A percentile compares a stretch with the other conserved stretches of the same genome.
Evolutionary conservation across 1,140 invertebrate species (phyloP).

Genomic region (Eriocheir sinensis): DNA sequence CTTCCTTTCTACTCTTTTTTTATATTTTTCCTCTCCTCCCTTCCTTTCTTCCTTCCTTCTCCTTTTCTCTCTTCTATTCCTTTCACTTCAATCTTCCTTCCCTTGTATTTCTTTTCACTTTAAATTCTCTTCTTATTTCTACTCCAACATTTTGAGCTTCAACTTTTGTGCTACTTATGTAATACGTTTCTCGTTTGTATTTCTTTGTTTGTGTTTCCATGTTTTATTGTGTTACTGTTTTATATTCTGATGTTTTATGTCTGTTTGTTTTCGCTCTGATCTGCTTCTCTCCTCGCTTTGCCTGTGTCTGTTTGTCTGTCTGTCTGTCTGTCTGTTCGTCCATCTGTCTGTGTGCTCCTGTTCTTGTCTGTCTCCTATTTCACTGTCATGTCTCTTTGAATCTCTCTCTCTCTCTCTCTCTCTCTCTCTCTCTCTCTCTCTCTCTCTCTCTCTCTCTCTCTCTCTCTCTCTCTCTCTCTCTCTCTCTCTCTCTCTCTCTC

Average conservation of each 20-base stretch:
- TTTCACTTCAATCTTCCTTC: background rate
- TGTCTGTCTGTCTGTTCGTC: constrained; percentile 33
- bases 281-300: constrained; percentile 8
- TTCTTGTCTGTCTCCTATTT: background rate
- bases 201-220: background rate
- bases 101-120: background rate
- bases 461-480: constrained; percentile 30
- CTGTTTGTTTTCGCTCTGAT: background rate
- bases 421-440: constrained; percentile 51
- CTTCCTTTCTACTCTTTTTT: no score
- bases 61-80: constrained; percentile 34
- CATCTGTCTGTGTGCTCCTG: no score
- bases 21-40: no score
- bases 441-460: constrained; percentile 54
- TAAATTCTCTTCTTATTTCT: background rate
- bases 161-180: no score
- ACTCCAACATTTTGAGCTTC: background rate
- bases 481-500: constrained; percentile 34
- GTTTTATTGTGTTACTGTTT: background rate
- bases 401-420: constrained; percentile 45
- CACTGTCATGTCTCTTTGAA: background rate
- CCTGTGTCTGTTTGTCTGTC: no score
- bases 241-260: background rate
- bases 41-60: constrained; percentile 17
- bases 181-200: no score